Conservation (phyloP, 2,888 invertebrate genomes). For the Pedicia rivosa region DNA sequence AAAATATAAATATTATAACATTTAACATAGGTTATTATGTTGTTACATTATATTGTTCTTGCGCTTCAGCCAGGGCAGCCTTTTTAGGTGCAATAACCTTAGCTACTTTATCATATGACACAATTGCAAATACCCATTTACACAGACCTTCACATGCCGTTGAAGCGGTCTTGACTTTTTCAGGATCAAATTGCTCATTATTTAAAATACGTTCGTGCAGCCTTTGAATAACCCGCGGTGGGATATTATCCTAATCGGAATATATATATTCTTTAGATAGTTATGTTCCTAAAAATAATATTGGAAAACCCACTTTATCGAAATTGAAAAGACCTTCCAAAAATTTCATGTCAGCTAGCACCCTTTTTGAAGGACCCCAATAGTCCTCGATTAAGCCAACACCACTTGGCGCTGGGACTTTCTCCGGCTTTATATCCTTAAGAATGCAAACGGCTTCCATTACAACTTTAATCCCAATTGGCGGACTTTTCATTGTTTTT, state of each 20-base stretch:
- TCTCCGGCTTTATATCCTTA: constrained; percentile 81
- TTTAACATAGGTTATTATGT: not conserved
- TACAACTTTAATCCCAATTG: constrained; percentile 71
- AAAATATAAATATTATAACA: not conserved
- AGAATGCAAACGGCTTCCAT: constrained; percentile 94
- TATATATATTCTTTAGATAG: not conserved
- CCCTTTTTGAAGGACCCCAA: constrained; percentile 81
- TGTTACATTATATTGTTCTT: constrained; percentile 49
- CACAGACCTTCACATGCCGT: constrained; percentile 83
- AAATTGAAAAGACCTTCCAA: constrained; percentile 72
- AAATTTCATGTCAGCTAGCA: constrained; percentile 84
- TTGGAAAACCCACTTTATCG: constrained; percentile 54
- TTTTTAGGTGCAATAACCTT: constrained; percentile 89
- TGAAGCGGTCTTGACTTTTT: constrained; percentile 74
- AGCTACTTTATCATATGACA: constrained; percentile 87
- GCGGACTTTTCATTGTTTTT: constrained; percentile 94
- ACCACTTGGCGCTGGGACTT: constrained; percentile 65
- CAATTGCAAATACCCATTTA: constrained; percentile 90
- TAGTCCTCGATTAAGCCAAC: constrained; percentile 79
- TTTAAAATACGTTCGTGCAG: constrained; percentile 63
- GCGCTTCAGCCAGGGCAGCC: constrained; percentile 73
- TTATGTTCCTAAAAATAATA: not conserved
- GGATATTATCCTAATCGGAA: constrained; percentile 56
- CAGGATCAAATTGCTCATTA: constrained; percentile 82
- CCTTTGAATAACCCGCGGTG: constrained; percentile 65